Conservation (phyloP, 1,140 invertebrate species). For the Pseudobourletiella spinata region DNA sequence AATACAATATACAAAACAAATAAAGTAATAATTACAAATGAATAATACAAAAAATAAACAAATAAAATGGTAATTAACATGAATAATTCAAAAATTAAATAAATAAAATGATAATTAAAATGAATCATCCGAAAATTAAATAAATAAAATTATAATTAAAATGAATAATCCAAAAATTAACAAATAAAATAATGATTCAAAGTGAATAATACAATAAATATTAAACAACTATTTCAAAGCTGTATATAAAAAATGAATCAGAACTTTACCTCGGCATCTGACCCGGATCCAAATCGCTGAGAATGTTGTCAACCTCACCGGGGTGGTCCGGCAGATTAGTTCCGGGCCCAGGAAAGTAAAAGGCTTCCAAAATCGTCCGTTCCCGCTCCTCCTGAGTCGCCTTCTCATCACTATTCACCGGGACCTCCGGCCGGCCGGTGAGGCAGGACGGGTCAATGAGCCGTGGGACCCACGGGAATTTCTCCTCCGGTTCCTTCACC, state of each 20-base stretch:
- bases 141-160: too few species aligned
- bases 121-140: too few species aligned
- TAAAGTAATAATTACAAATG: too few species aligned
- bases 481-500: constrained; percentile 53
- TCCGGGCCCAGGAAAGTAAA: constrained; percentile 73
- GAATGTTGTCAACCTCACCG: constrained; percentile 63
- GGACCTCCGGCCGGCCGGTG: constrained; percentile 42
- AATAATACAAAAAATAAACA: too few species aligned
- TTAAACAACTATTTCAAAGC: background rate
- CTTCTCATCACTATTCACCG: constrained; percentile 69
- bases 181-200: background rate
- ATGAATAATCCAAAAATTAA: background rate
- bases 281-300: background rate
- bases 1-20: too few species aligned
- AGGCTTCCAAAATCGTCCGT: constrained; percentile 66
- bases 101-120: too few species aligned
- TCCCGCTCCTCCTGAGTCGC: constrained; percentile 76
- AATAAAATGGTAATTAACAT: too few species aligned
- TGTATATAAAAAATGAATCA: background rate
- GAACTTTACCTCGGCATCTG: background rate
- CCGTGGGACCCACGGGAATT: constrained; percentile 58
- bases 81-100: too few species aligned
- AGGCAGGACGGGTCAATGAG: constrained; percentile 49
- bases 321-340: constrained; percentile 69
- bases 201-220: background rate